Evolutionary conservation across 2,797 vertebrate species (phyloP).

Genomic region (Leuciscus waleckii): DNA sequence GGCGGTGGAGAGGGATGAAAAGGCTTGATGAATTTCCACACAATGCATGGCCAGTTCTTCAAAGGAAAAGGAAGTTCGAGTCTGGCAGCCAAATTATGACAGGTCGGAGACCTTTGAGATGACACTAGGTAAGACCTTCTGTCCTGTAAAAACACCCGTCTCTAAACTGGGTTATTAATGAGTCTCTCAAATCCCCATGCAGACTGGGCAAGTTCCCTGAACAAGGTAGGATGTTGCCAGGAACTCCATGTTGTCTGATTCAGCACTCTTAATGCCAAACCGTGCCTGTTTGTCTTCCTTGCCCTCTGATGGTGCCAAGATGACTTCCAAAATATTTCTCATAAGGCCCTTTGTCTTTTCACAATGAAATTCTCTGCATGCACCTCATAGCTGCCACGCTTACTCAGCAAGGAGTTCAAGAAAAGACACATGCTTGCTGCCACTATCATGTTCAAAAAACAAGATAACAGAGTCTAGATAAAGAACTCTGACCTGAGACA

Average conservation of each 20-base stretch:
- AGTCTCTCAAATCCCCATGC: background rate
- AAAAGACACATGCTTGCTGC: slow-evolving; percentile 3
- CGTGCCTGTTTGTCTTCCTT: slow-evolving; percentile 30
- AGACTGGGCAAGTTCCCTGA: slow-evolving; percentile 13
- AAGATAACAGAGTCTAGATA: slow-evolving; percentile 31
- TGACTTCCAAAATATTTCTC: slow-evolving; percentile 12
- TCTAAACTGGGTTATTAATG: background rate
- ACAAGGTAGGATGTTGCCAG: slow-evolving; percentile 2
- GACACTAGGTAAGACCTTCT: slow-evolving; percentile 11
- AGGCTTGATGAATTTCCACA: slow-evolving; percentile 16
- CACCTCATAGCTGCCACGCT: slow-evolving; percentile 37
- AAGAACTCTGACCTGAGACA: background rate
- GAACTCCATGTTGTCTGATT: slow-evolving; percentile 35
- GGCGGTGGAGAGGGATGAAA: slow-evolving; percentile 2
- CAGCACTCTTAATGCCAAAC: slow-evolving; percentile 40
- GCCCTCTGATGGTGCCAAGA: slow-evolving; percentile 30
- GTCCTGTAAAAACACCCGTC: slow-evolving; percentile 9
- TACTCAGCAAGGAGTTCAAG: slow-evolving; percentile 28
- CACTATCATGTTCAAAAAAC: slow-evolving; percentile 10
- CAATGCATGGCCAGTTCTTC: slow-evolving; percentile 48
- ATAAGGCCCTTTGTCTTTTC: slow-evolving; percentile 26
- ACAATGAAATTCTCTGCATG: slow-evolving; percentile 36
- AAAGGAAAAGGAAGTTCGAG: slow-evolving; percentile 56
- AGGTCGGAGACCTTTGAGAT: slow-evolving; percentile 35
- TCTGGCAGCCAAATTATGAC: slow-evolving; percentile 32